These are phyloP conservation scores for Sipha flava DNA, from an alignment of 1,140 invertebrate genomes.

Conservation along the genomic window DNA sequence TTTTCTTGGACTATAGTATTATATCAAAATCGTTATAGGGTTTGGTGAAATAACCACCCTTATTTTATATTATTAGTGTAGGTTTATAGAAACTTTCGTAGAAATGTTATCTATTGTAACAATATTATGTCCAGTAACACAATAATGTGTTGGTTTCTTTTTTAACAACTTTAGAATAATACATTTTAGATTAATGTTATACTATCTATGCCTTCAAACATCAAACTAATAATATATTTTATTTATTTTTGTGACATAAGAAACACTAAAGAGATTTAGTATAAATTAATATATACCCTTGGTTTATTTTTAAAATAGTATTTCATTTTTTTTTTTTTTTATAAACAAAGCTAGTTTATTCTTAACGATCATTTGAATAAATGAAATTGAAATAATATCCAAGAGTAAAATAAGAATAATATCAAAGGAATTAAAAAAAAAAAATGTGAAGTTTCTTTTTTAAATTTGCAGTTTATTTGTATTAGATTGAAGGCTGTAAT, in stretches of 20 bases:
- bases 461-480: too few relatives aligned
- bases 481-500: too few relatives aligned
- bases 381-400: too few relatives aligned
- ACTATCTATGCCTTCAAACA: neutral
- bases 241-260: neutral
- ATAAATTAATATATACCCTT: neutral
- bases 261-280: neutral
- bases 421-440: too few relatives aligned
- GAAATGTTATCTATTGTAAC: neutral
- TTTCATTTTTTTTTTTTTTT: too few relatives aligned
- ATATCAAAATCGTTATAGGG: neutral
- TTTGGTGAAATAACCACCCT: neutral
- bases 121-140: neutral
- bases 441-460: too few relatives aligned
- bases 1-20: neutral
- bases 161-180: neutral
- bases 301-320: too few relatives aligned
- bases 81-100: neutral
- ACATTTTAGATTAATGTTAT: neutral
- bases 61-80: neutral
- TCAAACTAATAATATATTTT: neutral
- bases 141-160: too few relatives aligned
- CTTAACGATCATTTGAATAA: too few relatives aligned
- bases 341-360: too few relatives aligned
- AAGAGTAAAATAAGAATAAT: too few relatives aligned